Base-by-base conservation (phyloP, 2,888 invertebrate genomes). In the Drosophila macrospina region DNA sequence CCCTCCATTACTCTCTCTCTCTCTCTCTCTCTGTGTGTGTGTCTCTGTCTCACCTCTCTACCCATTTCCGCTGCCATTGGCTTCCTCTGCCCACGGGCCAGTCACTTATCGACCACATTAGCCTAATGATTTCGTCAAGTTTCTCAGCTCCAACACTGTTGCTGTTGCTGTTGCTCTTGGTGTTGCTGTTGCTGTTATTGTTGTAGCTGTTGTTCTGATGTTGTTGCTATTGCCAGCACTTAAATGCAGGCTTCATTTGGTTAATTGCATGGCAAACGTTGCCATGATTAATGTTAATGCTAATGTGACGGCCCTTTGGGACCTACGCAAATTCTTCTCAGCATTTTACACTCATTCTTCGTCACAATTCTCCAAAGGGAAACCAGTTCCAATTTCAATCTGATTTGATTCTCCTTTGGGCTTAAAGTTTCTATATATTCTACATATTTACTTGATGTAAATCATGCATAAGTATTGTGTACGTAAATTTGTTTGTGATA, bases 171-270 rank as follows among this genome's bases (percentile, higher is more conserved):
- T 34, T 41, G 16, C 28, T 56, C 39, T 44, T 36, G 24, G 6
- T 34, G 26, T 10, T 41, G 41, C 6, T 41, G 54, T 11, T 34
- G 66, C 36, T 61, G 45, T 13, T 60, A 60, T 61, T 63, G 57
- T 52, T 63, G 60, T 62, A 72, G 74, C 50, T 69, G 69, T 85
- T 82, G 79, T n/a, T n/a, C n/a, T 60, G 63, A 61, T 63, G 57
- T 52, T 63, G 60, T 62, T 75, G 74, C 50, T 69, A 70, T 85
- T 82, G 79, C 79, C 85, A 85, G 80, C 82, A 83, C 80, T 80
- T 84, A 85, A 82, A 86, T 78, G 86, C 86, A 83, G 78, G 83
- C 82, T 86, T 83, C 86, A 82, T 86, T 83, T 83, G 82, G 78
- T 86, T 83, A 83, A 83, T 83, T 83, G 86, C 78, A 85, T 73